Evolutionary conservation across 2,888 invertebrate genomes (phyloP).

Genomic region (Nemotelus nigrinus): DNA sequence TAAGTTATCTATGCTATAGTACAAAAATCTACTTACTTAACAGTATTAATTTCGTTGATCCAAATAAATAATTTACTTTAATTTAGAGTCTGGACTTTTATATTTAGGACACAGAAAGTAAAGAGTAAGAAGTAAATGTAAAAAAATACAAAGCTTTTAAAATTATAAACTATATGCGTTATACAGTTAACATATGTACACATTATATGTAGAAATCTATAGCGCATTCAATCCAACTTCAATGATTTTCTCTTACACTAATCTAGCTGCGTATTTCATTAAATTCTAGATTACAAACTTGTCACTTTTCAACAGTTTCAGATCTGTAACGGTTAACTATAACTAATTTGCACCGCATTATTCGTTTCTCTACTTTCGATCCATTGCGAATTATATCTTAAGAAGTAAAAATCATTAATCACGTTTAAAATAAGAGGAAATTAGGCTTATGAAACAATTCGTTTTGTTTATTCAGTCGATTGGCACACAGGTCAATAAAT

Average conservation of each 20-base stretch:
- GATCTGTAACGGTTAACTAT: background rate
- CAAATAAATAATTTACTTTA: slow-evolving; percentile 32
- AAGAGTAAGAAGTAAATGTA: background rate
- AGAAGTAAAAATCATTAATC: background rate
- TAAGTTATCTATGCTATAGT: no score
- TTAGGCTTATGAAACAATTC: background rate
- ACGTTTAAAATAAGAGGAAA: background rate
- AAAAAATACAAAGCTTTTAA: background rate
- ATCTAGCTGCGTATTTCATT: background rate
- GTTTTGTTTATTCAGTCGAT: slow-evolving; percentile 59
- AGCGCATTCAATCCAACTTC: background rate
- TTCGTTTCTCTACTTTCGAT: slow-evolving; percentile 7
- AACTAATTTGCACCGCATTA: slow-evolving; percentile 23
- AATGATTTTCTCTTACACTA: background rate
- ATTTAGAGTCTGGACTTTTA: slow-evolving; percentile 32
- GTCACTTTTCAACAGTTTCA: background rate
- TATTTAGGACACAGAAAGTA: background rate
- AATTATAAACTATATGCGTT: background rate
- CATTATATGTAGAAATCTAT: slow-evolving; percentile 7
- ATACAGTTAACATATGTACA: background rate
- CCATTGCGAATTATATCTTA: background rate
- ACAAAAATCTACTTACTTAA: no score
- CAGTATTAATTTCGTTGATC: slow-evolving; percentile 30
- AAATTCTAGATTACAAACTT: background rate
- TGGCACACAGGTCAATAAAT: slow-evolving; percentile 64